Evolutionary conservation across 2,113 vertebrate species (phyloP), one percentile per base, ranked within the genome.

Genomic region (Raja brachyura): DNA sequence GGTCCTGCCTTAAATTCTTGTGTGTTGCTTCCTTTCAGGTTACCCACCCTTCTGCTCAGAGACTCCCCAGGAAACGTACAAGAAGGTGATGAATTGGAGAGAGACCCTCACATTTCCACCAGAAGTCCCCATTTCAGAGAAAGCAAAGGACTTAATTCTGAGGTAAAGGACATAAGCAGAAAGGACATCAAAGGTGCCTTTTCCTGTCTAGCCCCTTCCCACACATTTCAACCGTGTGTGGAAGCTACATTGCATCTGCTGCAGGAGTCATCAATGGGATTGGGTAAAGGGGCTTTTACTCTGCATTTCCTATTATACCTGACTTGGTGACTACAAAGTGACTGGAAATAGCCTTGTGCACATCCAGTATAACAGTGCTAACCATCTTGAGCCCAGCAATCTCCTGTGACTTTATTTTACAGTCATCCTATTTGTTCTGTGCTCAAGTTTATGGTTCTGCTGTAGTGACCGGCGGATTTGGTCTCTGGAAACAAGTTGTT

Each of bases 31-130:
- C 20, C 81, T 22, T 94, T 20, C 95, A 99, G 99, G 99, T 93
- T 99, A 99, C 93, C 98, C 99, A 48, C 98, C 99, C 0, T 99
- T 99, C 96, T 99, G 99, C 95, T 99, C 99, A 0, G 99, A 99
- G 96, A 99, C 99, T 0, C 99, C 99, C 93, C 99, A 99, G 94
- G 99, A 99, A 95, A 99, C 98, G 0, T 99, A 99, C 28, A 98
- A 98, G 95, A 99, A 99, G 94, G 99, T 99, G 93, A 99, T 99
- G 99, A 99, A 99, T 94, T 99, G 99, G 99, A 96, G 98, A 94
- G 99, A 99, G 96, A 99, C 98, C 0, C 94, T 99, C 48, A 98
- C 95, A 6, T 99, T 99, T 93, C 99, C 99, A 83, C 99, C 99
- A 22, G 99, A 99, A 95, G 99, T 99, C 94, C 99, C 98, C 13